These are phyloP conservation scores for Diogma glabrata DNA, from an alignment of 2,888 invertebrate species.

Conservation along the genomic window DNA sequence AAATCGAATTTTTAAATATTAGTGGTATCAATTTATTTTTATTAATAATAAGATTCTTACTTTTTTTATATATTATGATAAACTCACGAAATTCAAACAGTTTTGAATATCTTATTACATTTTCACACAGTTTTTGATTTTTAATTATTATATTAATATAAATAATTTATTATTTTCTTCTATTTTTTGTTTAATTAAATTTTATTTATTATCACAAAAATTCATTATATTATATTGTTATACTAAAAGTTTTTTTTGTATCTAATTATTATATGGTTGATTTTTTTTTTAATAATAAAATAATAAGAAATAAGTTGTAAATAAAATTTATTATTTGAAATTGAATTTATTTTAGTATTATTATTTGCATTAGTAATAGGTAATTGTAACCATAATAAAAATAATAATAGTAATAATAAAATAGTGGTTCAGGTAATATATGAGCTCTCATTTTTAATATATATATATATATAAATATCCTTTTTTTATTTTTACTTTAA, in stretches of 20 bases:
- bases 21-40: too few species aligned
- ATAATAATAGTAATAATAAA: conserved; percentile 5
- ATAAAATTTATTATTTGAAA: background rate
- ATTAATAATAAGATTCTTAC: too few species aligned
- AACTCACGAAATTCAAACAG: too few species aligned
- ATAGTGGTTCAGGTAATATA: conserved; percentile 8
- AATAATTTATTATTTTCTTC: background rate
- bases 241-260: background rate
- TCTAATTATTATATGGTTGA: background rate
- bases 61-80: too few species aligned
- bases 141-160: conserved; percentile 3
- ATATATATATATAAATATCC: background rate
- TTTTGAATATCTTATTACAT: too few species aligned
- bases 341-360: background rate
- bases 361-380: background rate
- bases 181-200: conserved; percentile 11
- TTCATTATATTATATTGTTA: conserved; percentile 11
- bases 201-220: conserved; percentile 10
- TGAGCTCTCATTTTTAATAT: conserved; percentile 9
- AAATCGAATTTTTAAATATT: too few species aligned
- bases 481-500: background rate
- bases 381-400: background rate
- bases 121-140: conserved; percentile 1
- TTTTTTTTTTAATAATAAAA: background rate
- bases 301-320: background rate